Base-by-base conservation (phyloP, 1,140 invertebrate genomes). In the Microplitis mediator region DNA sequence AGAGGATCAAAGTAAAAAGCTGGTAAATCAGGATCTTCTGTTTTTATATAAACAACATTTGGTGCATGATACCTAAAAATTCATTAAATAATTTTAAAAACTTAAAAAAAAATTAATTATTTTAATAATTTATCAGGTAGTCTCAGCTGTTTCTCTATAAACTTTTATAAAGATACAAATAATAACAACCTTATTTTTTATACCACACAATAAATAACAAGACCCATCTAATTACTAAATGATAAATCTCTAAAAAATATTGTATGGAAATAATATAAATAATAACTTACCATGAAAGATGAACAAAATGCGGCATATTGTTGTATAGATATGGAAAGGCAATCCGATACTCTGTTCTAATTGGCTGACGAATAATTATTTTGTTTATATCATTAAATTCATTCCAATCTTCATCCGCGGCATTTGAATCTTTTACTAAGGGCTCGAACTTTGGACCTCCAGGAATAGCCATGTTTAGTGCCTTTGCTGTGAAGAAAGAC, bases 361-460 rank as follows among this genome's bases (percentile, higher is more conserved):
- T 96, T 35, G 98, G 98, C 82, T 99, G 98, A 35, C 98, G 89
- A 80, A 99, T 99, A 70, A 99, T 99, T 76, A 99, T 99, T 86
- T 99, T 99, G 82, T 99, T 99, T 66, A 99, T 99, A 83, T 99
- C 98, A 89, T 99, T 99, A 81, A 99, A 99, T 87, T 99, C 98
- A 89, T 99, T 99, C 98, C 98, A 99, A 87, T 99, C 98, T 90
- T 99, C 98, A 89, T 99, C 98, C 11, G 93, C 95, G 74, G 95
- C 92, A 83, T 97, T 98, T 76, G 95, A 94, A 88, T 99, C 98
- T 83, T 99, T 99, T 0, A 99, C 97, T 0, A 99, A 86, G 0
- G 98, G 98, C 86, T 99, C 98, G 90, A 99, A 99, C 87, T 99
- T 99, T 0, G 98, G 98, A 4, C 98, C 98, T 74, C 98, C 98